These are phyloP conservation scores for Lordiphosa collinella DNA, from an alignment of 1,140 invertebrate genomes.

Conservation along the genomic window DNA sequence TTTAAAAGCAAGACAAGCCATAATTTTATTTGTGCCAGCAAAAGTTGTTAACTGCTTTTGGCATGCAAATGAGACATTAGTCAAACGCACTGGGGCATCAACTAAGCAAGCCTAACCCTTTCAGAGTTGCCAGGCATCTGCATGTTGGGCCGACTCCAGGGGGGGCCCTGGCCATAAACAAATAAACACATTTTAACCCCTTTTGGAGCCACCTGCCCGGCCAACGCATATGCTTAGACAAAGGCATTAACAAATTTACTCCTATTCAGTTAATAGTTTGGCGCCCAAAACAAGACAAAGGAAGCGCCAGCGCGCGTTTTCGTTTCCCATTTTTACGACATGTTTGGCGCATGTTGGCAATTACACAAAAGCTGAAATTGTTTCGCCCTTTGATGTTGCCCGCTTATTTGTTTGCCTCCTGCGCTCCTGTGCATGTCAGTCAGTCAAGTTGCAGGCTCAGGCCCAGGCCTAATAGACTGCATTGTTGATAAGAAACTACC, in stretches of 20 bases:
- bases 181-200: constrained; percentile 76
- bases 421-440: constrained; percentile 50
- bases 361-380: constrained; percentile 60
- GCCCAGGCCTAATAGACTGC: constrained; percentile 61
- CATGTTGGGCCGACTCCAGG: constrained; percentile 22
- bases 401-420: constrained; percentile 58
- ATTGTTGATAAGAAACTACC: constrained; percentile 72
- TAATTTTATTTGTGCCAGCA: constrained; percentile 47
- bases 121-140: neutral
- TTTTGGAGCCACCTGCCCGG: constrained; percentile 52
- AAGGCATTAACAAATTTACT: constrained; percentile 76
- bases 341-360: constrained; percentile 56
- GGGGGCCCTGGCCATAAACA: constrained; percentile 59
- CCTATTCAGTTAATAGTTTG: constrained; percentile 71
- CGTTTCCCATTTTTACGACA: constrained; percentile 18
- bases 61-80: constrained; percentile 78
- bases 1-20: constrained; percentile 76
- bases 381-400: constrained; percentile 63
- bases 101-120: constrained; percentile 23
- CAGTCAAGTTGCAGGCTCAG: constrained; percentile 21
- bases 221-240: constrained; percentile 67
- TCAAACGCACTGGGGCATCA: constrained; percentile 70
- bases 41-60: constrained; percentile 77
- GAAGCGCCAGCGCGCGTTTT: constrained; percentile 9
- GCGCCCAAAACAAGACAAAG: constrained; percentile 42